Evolutionary conservation across 23 tunicate genomes (phyloP), one percentile per base, ranked within the genome.

Genomic region (Trididemnum nubilum): DNA sequence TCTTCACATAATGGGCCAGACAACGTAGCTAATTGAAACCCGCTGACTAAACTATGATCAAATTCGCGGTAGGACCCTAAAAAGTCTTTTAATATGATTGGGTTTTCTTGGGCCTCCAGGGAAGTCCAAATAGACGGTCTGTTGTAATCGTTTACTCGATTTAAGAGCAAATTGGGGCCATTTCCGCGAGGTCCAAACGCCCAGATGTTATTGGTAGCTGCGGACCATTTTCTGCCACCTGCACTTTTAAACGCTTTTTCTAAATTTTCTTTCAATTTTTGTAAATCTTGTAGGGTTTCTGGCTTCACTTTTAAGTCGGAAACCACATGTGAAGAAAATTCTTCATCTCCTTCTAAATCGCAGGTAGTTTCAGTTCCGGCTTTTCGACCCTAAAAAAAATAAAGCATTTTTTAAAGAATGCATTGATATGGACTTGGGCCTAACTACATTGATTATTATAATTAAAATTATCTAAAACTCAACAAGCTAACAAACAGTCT

Each of bases 1-100:
- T 96, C 99, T 65, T 91, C 99, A 49, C 96, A 91, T 73, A 96
- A 50, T 0, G 99, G 99, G 4, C 99, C 99, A 26, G 99, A 85
- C 25, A 84, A 65, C 1, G 97, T 61, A 52, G 97, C 99, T 34
- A 96, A 72, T 57, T 96, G 99, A 71, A 96, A 96, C 15, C 99
- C 99, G 34, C 88, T 91, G 33, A 81, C 74, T 23, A 96, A 37
- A 33, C 89, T 81, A 18, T 91, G 97, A 66, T 96, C 99, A 30
- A 74, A 74, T 65, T 84, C 89, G 2, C 94, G 71, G 80, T 81
- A 86, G 7, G 70, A 15, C 4, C 90, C 79, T 12, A 76, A 3
- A 33, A 40, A 4, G 58, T 73, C 59, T 40, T 49, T 73, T 9
- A 65, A 49, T 12, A 28, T 61, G 0, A 34, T 30, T 21, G 39